Conservation (phyloP, 2,113 vertebrate species). For the Vombatus ursinus region DNA sequence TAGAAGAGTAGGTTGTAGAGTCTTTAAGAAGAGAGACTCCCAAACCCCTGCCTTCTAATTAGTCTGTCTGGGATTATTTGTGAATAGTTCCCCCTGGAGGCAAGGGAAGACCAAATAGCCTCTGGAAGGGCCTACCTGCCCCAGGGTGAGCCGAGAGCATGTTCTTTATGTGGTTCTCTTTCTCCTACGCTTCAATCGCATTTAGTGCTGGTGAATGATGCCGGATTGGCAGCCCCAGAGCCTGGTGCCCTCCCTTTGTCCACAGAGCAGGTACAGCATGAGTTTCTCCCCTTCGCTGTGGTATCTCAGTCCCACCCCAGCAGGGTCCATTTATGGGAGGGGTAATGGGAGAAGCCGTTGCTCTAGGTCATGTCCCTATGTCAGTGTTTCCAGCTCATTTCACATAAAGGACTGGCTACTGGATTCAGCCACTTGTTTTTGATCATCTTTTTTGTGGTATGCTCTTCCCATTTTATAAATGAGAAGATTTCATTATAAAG, state of each 20-base stretch:
- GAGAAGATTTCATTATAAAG: neutral
- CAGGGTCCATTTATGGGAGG: neutral
- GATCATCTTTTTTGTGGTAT: neutral
- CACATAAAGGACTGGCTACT: neutral
- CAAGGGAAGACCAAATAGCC: constrained; percentile 23
- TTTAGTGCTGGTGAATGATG: constrained; percentile 46
- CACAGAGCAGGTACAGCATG: neutral
- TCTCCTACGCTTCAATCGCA: neutral
- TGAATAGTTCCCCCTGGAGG: constrained; percentile 49
- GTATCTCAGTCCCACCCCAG: constrained; percentile 32
- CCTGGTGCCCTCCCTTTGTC: constrained; percentile 5
- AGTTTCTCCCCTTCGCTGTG: constrained; percentile 21
- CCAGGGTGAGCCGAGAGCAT: constrained; percentile 19
- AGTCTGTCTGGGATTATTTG: neutral
- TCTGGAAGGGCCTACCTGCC: constrained; percentile 11
- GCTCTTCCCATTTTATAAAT: constrained; percentile 29
- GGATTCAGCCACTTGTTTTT: neutral
- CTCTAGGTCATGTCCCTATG: neutral
- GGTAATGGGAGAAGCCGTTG: constrained; percentile 9
- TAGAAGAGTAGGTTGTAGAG: constrained; percentile 33
- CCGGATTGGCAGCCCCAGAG: constrained; percentile 1
- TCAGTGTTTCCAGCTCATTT: constrained; percentile 18
- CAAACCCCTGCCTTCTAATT: neutral
- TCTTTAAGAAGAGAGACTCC: constrained; percentile 36
- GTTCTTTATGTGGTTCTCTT: constrained; percentile 2